Evolutionary conservation across 2,888 invertebrate genomes (phyloP), one percentile per base, ranked within the genome.

Genomic region (Chrysomela aeneicollis): DNA sequence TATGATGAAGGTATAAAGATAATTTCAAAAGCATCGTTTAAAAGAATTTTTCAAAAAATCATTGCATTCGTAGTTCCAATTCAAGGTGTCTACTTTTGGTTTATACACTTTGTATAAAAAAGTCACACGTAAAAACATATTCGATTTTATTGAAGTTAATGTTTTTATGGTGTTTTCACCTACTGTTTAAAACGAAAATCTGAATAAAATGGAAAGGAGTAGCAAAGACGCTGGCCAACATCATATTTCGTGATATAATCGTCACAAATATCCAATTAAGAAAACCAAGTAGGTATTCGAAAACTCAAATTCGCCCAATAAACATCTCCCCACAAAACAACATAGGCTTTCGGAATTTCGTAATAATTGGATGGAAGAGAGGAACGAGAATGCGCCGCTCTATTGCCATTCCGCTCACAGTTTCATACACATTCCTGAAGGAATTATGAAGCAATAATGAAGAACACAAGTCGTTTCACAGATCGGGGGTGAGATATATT

Each of bases 381-480:
- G 30, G 70, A 68, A 67, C 66, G 68, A 63, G 71, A 72, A 70
- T 72, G 70, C 61, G 70, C 63, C 69, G 72, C 71, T 69, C 74
- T 76, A 79, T 79, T 74, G 78, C 76, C 76, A 80, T 80, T 78
- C 79, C 77, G 74, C 72, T 72, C 79, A 79, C 78, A 79, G 75
- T 71, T 74, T 73, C 74, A 42, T 71, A 76, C 76, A 72, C 79
- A 79, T 80, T 80, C 79, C 78, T 73, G 68, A 68, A 77, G 76
- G 77, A 81, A 77, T 80, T 81, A 81, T 79, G 79, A 79, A 75
- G 81, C 79, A 81, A 80, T 81, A 81, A 81, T 81, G 80, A 81
- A 80, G 78, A 78, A 76, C 77, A 76, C 74, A 74, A 75, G 74
- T 73, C 73, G 72, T 71, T 73, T 72, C 66, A 69, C 67, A 76